phyloP scores from a whole-genome alignment of 2,797 vertebrate species.

The Squalus acanthias region DNA sequence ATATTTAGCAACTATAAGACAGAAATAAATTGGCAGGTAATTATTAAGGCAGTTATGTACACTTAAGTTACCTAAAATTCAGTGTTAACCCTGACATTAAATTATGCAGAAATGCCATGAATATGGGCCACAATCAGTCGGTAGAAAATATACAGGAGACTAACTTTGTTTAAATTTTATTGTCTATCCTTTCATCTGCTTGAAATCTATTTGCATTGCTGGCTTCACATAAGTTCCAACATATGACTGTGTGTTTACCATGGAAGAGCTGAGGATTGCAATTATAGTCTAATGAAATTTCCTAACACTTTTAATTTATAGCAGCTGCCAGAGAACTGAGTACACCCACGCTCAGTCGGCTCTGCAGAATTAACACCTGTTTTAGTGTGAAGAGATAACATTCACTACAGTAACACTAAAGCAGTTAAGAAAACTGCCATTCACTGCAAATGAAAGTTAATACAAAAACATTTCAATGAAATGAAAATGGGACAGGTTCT shows the following conservation, averaged over 20 bases:
- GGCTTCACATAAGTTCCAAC: background rate
- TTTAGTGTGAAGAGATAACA: constrained; percentile 19
- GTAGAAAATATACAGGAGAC: background rate
- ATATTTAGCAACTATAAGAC: constrained; percentile 10
- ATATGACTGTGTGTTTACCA: constrained; percentile 29
- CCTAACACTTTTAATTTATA: constrained; percentile 36
- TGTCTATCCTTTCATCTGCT: background rate
- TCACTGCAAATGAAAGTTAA: background rate
- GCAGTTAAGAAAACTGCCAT: background rate
- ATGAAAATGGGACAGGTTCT: background rate
- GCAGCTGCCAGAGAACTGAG: constrained; percentile 31
- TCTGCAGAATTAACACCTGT: constrained; percentile 28
- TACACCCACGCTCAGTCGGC: constrained; percentile 21
- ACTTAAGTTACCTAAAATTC: background rate
- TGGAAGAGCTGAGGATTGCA: constrained; percentile 13
- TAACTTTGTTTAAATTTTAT: background rate
- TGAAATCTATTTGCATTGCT: background rate
- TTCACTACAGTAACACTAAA: background rate
- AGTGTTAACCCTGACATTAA: background rate
- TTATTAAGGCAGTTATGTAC: constrained; percentile 10
- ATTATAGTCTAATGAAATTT: constrained; percentile 34
- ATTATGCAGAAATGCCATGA: background rate
- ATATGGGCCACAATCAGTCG: background rate
- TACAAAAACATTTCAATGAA: constrained; percentile 7
- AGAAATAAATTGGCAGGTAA: constrained; percentile 1